phyloP scores from a whole-genome alignment of 2,797 vertebrate species.

The Gymnodraco acuticeps region DNA sequence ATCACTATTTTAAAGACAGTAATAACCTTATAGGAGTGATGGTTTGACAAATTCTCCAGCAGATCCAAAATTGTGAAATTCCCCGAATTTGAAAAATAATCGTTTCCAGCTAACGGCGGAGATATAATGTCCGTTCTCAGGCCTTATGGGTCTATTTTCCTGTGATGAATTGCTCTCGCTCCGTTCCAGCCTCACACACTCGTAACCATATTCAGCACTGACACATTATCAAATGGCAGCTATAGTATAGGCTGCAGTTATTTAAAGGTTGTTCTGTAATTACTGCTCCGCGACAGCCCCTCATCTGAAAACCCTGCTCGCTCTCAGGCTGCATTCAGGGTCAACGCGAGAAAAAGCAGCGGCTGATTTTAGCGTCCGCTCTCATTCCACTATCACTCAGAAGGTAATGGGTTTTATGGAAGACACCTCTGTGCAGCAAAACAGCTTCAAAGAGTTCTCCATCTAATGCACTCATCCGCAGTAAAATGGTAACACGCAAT shows the following conservation, averaged over 20 bases:
- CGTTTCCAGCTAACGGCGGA: constrained; percentile 22
- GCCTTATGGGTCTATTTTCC: constrained; percentile 40
- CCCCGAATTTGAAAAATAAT: constrained; percentile 40
- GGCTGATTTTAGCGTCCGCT: constrained; percentile 55
- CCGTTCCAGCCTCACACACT: constrained; percentile 36
- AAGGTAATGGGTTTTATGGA: constrained; percentile 82
- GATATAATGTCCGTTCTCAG: constrained; percentile 39
- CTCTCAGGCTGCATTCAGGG: constrained; percentile 60
- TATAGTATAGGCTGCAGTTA: constrained; percentile 61
- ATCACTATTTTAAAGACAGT: neutral
- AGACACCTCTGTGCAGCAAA: constrained; percentile 58
- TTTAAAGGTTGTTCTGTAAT: constrained; percentile 80
- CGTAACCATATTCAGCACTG: constrained; percentile 35
- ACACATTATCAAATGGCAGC: constrained; percentile 70
- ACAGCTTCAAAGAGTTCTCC: constrained; percentile 71
- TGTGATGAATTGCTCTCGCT: constrained; percentile 58
- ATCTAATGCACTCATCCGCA: constrained; percentile 71
- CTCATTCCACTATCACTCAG: constrained; percentile 52
- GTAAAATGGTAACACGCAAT: constrained; percentile 72
- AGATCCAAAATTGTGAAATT: constrained; percentile 45
- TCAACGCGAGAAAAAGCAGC: constrained; percentile 48
- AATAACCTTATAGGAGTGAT: neutral
- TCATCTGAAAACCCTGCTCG: constrained; percentile 48
- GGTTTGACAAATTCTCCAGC: constrained; percentile 17
- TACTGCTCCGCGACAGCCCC: constrained; percentile 51